Base-by-base conservation (phyloP, 2,888 invertebrate genomes). In the Creontiades dilutus region DNA sequence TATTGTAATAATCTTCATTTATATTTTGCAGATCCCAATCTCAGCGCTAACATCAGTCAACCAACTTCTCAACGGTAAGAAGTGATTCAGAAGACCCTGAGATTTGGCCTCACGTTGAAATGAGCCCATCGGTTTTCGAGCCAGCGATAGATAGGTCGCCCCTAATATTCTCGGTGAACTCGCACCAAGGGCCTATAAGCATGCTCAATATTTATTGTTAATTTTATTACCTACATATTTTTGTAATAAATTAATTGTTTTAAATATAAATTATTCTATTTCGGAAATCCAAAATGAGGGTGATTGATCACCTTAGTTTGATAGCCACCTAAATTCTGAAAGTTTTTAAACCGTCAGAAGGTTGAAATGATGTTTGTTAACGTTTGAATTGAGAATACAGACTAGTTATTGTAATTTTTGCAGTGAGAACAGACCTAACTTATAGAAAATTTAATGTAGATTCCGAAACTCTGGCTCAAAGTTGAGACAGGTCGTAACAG, bases 1-100 rank as follows among this genome's bases (percentile, higher is more conserved):
- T n/a, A n/a, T n/a, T n/a, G n/a, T n/a, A n/a, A n/a, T 37, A 4
- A 4, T 37, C n/a, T 75, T 75, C 11, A 23, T 48, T 82, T 48
- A 16, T 19, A 16, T 13, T 87, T 91, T 91, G 82, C 92, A 92
- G 92, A 92, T 92, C 88, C 92, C 92, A 14, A 92, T 92, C 82
- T 91, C 92, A 13, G 92, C 92, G n/a, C 87, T 92, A 84, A 92
- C 89, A 61, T 92, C 92, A 76, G 92, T 92, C 57, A 92, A 92
- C 78, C 91, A 92, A 27, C 91, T 92, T 28, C 90, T 92, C 89
- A 92, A 92, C 91, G 92, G 92, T 89, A 91, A 90, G 68, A 68
- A 68, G 68, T 68, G 68, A 68, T 68, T 68, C 19, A 23, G 68
- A 68, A 14, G 23, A 27, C 5, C 19, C 9, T n/a, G 68, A 68